Conservation (phyloP, 2,113 vertebrate species). For the Geococcyx californianus region DNA sequence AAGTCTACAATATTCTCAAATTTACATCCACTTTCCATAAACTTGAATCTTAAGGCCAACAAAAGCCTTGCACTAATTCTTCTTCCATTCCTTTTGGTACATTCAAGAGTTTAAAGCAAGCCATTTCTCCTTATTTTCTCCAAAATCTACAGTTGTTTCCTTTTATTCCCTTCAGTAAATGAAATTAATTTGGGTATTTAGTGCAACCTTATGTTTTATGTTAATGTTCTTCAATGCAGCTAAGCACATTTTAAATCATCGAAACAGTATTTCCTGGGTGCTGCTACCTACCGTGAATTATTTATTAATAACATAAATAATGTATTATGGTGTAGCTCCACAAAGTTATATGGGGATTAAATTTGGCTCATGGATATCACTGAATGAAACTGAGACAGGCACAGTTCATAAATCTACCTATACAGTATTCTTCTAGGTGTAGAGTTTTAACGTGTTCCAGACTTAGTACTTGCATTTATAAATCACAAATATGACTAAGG, state of each 20-base stretch:
- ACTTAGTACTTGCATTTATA: neutral
- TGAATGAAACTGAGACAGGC: conserved; percentile 1
- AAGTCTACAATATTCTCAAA: conserved; percentile 56
- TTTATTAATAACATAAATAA: conserved; percentile 39
- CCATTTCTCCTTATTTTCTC: neutral
- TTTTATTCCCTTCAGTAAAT: neutral
- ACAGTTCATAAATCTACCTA: neutral
- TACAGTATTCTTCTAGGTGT: neutral
- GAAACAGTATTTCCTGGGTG: neutral
- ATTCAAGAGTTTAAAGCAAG: neutral
- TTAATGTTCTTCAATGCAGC: neutral
- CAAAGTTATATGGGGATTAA: neutral
- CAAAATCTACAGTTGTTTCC: neutral
- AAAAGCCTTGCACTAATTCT: neutral
- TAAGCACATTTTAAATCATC: conserved; percentile 17
- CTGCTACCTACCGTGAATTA: conserved; percentile 19
- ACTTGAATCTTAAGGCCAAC: neutral
- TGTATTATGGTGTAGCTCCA: neutral
- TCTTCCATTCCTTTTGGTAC: neutral
- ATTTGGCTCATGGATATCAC: neutral
- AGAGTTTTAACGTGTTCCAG: neutral
- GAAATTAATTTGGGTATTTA: conserved; percentile 9
- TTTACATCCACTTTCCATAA: neutral
- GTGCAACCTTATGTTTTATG: neutral
- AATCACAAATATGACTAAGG: neutral